These are phyloP conservation scores for Drosophila lini DNA, from an alignment of 1,140 invertebrate species.

Conservation along the genomic window DNA sequence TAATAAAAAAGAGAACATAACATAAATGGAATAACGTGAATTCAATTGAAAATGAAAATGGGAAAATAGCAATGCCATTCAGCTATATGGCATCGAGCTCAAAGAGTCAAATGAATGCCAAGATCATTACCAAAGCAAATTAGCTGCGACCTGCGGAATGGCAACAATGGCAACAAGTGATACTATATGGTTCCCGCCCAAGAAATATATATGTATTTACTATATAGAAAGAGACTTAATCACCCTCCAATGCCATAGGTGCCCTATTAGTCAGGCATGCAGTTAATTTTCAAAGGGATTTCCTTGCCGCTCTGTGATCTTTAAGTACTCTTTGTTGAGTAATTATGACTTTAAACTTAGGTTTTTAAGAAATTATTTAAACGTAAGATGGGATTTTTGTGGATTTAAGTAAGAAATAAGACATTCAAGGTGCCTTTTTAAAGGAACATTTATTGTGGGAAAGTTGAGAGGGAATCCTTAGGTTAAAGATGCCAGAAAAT, in stretches of 20 bases:
- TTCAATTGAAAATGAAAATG: conserved; percentile 40
- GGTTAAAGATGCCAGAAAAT: neutral
- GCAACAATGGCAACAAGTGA: conserved; percentile 8
- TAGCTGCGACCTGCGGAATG: conserved; percentile 22
- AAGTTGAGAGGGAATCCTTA: neutral
- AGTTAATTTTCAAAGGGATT: conserved; percentile 9
- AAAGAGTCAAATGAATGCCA: conserved; percentile 40
- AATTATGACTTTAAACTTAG: neutral
- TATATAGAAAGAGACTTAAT: conserved; percentile 14
- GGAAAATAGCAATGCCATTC: conserved; percentile 8
- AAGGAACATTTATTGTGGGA: neutral
- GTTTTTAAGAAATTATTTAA: neutral
- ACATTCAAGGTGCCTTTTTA: neutral
- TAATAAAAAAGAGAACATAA: conserved; percentile 8
- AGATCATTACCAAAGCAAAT: conserved; percentile 48
- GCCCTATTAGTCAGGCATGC: conserved; percentile 30
- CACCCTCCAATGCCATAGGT: conserved; percentile 9
- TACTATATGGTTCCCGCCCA: neutral
- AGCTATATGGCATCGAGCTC: neutral
- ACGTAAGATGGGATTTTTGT: no score
- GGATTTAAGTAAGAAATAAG: neutral
- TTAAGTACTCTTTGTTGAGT: neutral
- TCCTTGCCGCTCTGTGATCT: conserved; percentile 3
- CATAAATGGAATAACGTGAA: conserved; percentile 7
- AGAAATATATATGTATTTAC: neutral